phyloP scores from a whole-genome alignment of 2,113 vertebrate species.

The Tupaia chinensis region DNA sequence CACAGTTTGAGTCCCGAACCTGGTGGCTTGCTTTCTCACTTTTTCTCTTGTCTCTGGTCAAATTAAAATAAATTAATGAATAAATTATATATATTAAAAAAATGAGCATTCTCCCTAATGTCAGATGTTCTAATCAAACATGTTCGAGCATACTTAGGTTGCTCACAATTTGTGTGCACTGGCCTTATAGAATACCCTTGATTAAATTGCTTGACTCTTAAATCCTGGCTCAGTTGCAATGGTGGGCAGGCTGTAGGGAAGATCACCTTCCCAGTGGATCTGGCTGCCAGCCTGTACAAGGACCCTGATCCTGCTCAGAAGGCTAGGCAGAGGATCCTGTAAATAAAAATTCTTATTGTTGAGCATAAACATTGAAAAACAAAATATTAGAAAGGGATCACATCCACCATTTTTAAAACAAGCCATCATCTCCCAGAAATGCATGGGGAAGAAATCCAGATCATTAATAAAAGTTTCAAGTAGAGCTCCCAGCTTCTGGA shows the following conservation, averaged over 20 bases:
- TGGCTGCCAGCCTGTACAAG: too few relatives aligned
- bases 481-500: background rate
- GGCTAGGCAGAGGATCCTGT: too few relatives aligned
- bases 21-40: too few relatives aligned
- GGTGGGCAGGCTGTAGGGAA: too few relatives aligned
- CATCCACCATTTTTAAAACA: background rate
- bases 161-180: background rate
- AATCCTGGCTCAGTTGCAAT: background rate
- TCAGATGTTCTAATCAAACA: background rate
- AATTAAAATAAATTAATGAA: too few relatives aligned
- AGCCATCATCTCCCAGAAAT: background rate
- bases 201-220: background rate
- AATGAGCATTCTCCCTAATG: background rate
- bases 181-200: background rate
- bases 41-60: too few relatives aligned
- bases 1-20: too few relatives aligned
- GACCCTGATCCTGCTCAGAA: too few relatives aligned
- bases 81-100: constrained; percentile 7
- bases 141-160: background rate
- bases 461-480: constrained; percentile 16
- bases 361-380: background rate
- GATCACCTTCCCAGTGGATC: too few relatives aligned
- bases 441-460: background rate
- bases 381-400: constrained; percentile 19
- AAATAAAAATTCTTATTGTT: background rate